Base-by-base conservation (phyloP, 30 jellyfish, hydroid and myxozoan species). In the Nemopilema nomurai region DNA sequence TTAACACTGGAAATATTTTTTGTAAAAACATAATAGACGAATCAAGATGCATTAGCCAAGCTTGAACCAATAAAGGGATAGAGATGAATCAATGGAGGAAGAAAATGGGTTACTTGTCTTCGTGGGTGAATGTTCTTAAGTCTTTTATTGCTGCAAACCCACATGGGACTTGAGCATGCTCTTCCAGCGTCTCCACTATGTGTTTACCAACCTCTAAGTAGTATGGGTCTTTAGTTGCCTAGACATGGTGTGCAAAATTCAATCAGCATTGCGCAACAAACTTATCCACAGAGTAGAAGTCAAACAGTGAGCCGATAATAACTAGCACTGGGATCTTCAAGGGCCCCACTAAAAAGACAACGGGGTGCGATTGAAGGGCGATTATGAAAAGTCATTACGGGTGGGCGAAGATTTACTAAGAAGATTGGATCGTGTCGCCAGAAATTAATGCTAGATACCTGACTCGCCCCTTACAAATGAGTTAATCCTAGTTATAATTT, bases 191-290 rank as follows among this genome's bases (percentile, higher is more conserved):
- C 62, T 93, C 96, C n/a, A 93, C 89, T 9, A 93, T 90, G 70
- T 88, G 97, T 32, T 84, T 88, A 6, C 98, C 98, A 76, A 77
- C 98, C 31, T 83, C 91, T 22, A 93, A 80, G 85, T 88, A 93
- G 62, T 88, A 87, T 16, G 97, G 97, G 76, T 93, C 98, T 80
- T 93, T 88, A 3, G 98, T 93, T 16, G 98, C 98, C 98, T 93
- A 29, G 23, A 89, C 28, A 41, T 41, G 57, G 13, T 13, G 57
- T 13, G 13, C 13, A 41, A 41, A 41, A 41, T 41, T 3, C 57
- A 41, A 13, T 41, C 9, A 41, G 13, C 6, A 41, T 41, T 41
- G 57, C 13, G 57, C 6, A 41, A 41, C 57, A 41, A 3, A 13
- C 57, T 13, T 41, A 13, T 41, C 6, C 9, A 41, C 57, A 41